Evolutionary conservation across 35 echinoderm and acorn worm genomes (phyloP).

Genomic region (Apostichopus californicus): DNA sequence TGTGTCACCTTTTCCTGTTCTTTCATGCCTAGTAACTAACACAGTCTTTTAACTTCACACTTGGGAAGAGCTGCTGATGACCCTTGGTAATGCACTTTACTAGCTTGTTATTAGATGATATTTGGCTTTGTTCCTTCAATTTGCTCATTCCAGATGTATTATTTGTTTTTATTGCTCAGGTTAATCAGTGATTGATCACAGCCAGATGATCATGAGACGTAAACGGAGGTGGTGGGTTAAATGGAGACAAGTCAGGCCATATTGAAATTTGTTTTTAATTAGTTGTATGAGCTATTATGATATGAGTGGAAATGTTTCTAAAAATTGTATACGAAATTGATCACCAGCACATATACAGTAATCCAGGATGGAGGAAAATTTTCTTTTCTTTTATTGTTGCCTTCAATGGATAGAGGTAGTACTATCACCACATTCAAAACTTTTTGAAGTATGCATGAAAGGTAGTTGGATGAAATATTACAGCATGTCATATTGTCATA

Average conservation of each 20-base stretch:
- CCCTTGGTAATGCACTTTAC: conserved; percentile 24
- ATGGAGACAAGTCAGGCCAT: not conserved
- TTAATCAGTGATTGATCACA: conserved; percentile 41
- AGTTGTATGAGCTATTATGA: not conserved
- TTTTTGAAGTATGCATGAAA: too few species aligned
- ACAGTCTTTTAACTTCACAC: conserved; percentile 32
- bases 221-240: not conserved
- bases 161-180: conserved; percentile 39
- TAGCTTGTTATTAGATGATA: not conserved
- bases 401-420: too few species aligned
- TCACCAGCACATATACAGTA: too few species aligned
- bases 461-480: too few species aligned
- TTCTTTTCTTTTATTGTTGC: too few species aligned
- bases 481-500: too few species aligned
- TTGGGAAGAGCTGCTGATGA: not conserved
- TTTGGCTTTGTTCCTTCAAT: not conserved
- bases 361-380: too few species aligned
- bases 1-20: conserved; percentile 20
- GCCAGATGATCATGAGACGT: not conserved
- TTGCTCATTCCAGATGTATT: conserved; percentile 2
- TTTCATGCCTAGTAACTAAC: conserved; percentile 9
- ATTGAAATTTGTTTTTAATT: conserved; percentile 2
- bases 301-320: too few species aligned
- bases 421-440: too few species aligned
- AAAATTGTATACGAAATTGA: too few species aligned